A percentile compares a stretch with the other conserved stretches of the same genome.
Evolutionary conservation across 2,797 vertebrate species (phyloP).

Genomic region (Valencia hispanica): DNA sequence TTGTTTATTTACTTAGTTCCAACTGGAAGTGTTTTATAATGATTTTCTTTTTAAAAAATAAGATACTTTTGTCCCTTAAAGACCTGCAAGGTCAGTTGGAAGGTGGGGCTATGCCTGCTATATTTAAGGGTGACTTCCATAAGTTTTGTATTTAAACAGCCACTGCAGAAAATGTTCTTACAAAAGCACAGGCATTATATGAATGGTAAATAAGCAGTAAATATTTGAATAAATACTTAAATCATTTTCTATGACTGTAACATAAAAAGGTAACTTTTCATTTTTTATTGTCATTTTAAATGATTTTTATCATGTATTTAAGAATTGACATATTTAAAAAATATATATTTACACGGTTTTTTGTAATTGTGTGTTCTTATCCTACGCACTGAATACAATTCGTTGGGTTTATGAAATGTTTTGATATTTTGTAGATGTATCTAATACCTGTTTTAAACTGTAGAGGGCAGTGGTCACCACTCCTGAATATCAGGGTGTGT

Average conservation of each 20-base stretch:
- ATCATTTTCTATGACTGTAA: neutral
- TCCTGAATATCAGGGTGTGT: neutral
- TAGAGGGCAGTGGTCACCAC: conserved; percentile 1
- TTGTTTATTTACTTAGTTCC: too few species aligned
- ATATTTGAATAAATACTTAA: neutral
- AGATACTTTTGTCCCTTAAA: neutral
- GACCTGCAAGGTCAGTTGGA: neutral
- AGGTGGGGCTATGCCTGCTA: neutral
- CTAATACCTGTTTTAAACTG: neutral
- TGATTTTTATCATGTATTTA: neutral
- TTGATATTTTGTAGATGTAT: neutral
- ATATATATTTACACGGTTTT: too few species aligned
- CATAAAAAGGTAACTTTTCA: neutral
- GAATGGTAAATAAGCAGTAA: neutral
- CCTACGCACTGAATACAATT: too few species aligned
- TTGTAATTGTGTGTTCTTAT: too few species aligned
- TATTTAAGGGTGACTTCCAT: neutral
- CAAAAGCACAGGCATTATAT: neutral
- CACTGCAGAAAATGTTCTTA: neutral
- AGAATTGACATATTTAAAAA: too few species aligned
- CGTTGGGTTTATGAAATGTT: neutral
- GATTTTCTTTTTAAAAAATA: neutral
- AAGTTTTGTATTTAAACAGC: neutral
- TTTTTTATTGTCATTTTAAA: neutral
- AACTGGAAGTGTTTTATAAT: neutral